Percentiles rank a stretch among this genome's conserved stretches.
Conservation (phyloP, 2,888 invertebrate species). For the Drosophila neutralis region DNA sequence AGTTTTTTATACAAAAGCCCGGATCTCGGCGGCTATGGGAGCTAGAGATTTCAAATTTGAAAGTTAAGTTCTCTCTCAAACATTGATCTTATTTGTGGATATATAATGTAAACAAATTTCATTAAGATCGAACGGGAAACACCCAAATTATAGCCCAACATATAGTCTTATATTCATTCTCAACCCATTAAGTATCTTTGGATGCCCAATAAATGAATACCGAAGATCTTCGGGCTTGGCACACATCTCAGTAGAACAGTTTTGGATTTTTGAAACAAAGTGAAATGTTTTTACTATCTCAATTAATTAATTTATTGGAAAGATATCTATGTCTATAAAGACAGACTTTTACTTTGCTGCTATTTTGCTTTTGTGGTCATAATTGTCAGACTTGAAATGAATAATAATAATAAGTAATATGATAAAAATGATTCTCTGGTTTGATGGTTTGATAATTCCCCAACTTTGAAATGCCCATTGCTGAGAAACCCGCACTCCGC, state of each 20-base stretch:
- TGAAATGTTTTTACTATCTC: background rate
- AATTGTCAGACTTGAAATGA: background rate
- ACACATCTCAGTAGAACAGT: background rate
- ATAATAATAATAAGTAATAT: background rate
- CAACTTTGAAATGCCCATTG: conserved; percentile 15
- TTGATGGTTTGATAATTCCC: background rate
- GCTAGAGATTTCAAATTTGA: background rate
- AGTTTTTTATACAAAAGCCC: background rate
- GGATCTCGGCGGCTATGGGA: background rate
- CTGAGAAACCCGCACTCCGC: conserved; percentile 40
- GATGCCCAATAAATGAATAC: background rate
- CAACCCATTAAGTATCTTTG: background rate
- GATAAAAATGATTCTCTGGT: background rate
- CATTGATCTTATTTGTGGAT: background rate
- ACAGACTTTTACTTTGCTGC: accelerated
- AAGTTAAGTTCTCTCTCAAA: background rate
- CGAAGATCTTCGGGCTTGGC: too few relatives aligned
- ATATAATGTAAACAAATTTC: background rate
- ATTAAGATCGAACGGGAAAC: background rate
- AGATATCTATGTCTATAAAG: too few relatives aligned
- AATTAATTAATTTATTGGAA: background rate
- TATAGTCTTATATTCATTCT: background rate
- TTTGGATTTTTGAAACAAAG: background rate
- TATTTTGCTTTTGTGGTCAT: background rate
- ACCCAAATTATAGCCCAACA: too few relatives aligned